These are phyloP conservation scores for Peromyscus polionotus DNA, from an alignment of 2,113 vertebrate genomes.

Conservation along the genomic window DNA sequence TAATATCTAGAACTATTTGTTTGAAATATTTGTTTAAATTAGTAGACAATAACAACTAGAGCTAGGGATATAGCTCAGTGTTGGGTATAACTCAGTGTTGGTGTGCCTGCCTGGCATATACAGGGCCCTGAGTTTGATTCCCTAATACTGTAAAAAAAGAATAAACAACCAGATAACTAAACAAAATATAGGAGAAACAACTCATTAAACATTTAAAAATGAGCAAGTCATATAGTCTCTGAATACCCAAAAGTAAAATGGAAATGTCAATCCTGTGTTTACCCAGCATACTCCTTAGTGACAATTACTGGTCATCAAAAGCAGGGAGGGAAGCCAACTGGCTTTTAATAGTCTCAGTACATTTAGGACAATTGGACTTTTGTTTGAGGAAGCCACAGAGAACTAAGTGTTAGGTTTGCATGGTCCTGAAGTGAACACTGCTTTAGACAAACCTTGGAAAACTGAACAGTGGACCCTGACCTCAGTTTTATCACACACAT, in stretches of 20 bases:
- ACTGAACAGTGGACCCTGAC: not conserved
- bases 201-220: constrained; percentile 20
- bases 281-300: not conserved
- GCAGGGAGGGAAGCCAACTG: not conserved
- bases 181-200: not conserved
- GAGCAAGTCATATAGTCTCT: not conserved
- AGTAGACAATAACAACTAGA: not conserved
- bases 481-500: not conserved
- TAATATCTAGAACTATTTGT: not conserved
- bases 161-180: not conserved
- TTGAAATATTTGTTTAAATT: constrained; percentile 30
- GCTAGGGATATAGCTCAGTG: not conserved
- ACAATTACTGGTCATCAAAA: not conserved
- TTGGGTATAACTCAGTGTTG: not conserved
- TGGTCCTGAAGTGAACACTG: not conserved
- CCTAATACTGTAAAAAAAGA: not conserved
- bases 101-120: not conserved
- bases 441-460: not conserved
- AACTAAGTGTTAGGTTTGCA: not conserved
- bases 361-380: not conserved
- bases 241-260: not conserved
- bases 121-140: not conserved
- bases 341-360: not conserved
- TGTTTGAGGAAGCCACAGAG: not conserved
- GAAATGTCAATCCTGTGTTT: not conserved